Base-by-base conservation (phyloP, 2,797 vertebrate genomes). In the Dallia pectoralis region DNA sequence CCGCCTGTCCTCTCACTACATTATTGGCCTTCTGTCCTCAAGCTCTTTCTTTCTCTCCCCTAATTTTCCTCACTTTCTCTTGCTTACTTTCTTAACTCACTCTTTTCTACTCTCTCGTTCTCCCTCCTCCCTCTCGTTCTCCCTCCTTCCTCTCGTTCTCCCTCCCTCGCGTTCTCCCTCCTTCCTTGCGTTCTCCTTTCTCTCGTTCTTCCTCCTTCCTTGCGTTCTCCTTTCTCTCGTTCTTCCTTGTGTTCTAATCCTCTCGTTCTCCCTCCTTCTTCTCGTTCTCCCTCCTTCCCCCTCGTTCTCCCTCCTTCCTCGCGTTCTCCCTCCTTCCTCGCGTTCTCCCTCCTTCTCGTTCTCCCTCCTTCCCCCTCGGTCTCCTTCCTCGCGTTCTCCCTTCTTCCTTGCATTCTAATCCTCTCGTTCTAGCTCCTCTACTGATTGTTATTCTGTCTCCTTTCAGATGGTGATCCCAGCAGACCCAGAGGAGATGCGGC, bases 401-500 rank as follows among this genome's bases (percentile, higher is more conserved):
- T n/a, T n/a, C n/a, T n/a, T n/a, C n/a, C n/a, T n/a, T n/a, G n/a
- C n/a, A n/a, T n/a, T n/a, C n/a, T n/a, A n/a, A n/a, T n/a, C n/a
- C n/a, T n/a, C n/a, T n/a, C n/a, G n/a, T n/a, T n/a, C n/a, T n/a
- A n/a, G n/a, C n/a, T n/a, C n/a, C n/a, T n/a, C n/a, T n/a, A n/a
- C n/a, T n/a, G n/a, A n/a, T n/a, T n/a, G n/a, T n/a, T n/a, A n/a
- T n/a, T n/a, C n/a, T n/a, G n/a, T 1, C 36, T 16, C 30, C 25
- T 74, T 22, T 75, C 64, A 97, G 97, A 97, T 97, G 96, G 97
- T 98, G 83, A 96, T 97, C 77, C 97, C 97, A 0, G 97, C 95
- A 15, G 95, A 96, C 80, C 91, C 94, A 0, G 94, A 94, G 73
- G 97, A 98, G 89, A 95, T 98, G 96, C 87, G 89, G 19, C 90